phyloP scores from a whole-genome alignment of 2,888 invertebrate genomes.

The Heteromurus nitidus region DNA sequence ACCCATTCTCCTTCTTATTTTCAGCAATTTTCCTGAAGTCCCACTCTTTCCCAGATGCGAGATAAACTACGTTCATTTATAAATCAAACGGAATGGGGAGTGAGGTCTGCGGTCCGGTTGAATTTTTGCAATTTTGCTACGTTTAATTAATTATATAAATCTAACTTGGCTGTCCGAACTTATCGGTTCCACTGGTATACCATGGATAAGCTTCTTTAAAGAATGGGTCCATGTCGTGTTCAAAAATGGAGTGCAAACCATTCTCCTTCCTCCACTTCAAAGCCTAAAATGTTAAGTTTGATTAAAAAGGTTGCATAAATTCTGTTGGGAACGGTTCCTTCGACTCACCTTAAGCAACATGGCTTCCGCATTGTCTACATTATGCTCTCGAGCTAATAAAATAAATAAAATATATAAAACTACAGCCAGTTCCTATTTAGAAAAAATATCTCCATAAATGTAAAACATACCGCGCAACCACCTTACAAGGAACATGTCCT shows the following conservation, averaged over 20 bases:
- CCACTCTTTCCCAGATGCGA: slow-evolving; percentile 36
- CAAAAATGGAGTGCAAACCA: slow-evolving; percentile 1
- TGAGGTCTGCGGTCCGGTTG: background rate
- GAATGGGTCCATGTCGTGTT: slow-evolving; percentile 9
- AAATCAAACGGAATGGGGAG: background rate
- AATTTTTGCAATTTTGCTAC: background rate
- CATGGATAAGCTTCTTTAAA: slow-evolving; percentile 7
- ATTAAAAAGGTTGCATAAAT: background rate
- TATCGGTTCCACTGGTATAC: background rate
- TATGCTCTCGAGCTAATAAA: slow-evolving; percentile 24
- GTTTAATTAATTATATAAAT: background rate
- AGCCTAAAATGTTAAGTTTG: slow-evolving; percentile 2
- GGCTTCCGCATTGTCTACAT: slow-evolving; percentile 19
- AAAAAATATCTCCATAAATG: background rate
- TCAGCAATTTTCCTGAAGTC: slow-evolving; percentile 30
- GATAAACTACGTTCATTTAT: no score
- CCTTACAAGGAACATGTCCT: slow-evolving; percentile 26
- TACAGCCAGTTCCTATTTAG: background rate
- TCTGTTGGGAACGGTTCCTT: no score
- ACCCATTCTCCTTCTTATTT: slow-evolving; percentile 9
- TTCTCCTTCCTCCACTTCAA: slow-evolving; percentile 38
- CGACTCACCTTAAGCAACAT: slow-evolving; percentile 21
- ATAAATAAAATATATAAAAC: background rate
- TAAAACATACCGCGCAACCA: slow-evolving; percentile 29
- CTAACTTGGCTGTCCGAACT: slow-evolving; percentile 31